phyloP scores from a whole-genome alignment of 2,888 invertebrate genomes.

The Belgica antarctica region DNA sequence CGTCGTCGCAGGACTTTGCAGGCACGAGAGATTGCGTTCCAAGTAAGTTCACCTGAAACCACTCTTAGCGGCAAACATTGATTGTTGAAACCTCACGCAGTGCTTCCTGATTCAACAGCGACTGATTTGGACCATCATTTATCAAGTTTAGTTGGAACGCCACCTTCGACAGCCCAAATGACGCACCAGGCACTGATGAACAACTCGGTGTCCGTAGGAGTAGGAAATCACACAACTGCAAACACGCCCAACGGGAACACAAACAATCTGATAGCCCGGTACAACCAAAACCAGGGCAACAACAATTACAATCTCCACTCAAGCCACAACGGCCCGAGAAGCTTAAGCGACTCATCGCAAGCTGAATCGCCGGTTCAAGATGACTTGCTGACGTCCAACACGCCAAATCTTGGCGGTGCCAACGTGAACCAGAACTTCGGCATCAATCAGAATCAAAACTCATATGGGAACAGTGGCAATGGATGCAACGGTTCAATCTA shows the following conservation, averaged over 20 bases:
- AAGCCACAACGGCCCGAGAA: slow-evolving; percentile 68
- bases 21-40: slow-evolving; percentile 59
- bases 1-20: slow-evolving; percentile 60
- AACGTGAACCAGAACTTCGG: slow-evolving; percentile 58
- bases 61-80: background rate
- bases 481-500: slow-evolving; percentile 73
- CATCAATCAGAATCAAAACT: slow-evolving; percentile 58
- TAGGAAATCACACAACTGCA: slow-evolving; percentile 48
- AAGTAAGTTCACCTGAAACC: slow-evolving; percentile 49
- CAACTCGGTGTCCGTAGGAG: slow-evolving; percentile 49
- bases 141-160: slow-evolving; percentile 63
- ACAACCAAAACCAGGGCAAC: slow-evolving; percentile 58
- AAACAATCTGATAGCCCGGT: slow-evolving; percentile 64
- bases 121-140: slow-evolving; percentile 72
- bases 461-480: slow-evolving; percentile 55
- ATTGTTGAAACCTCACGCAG: slow-evolving; percentile 54
- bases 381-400: slow-evolving; percentile 67
- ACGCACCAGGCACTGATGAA: slow-evolving; percentile 56
- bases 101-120: slow-evolving; percentile 75
- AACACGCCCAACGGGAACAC: slow-evolving; percentile 45
- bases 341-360: slow-evolving; percentile 77
- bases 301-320: slow-evolving; percentile 63
- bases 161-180: slow-evolving; percentile 56
- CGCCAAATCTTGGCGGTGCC: slow-evolving; percentile 60
- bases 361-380: slow-evolving; percentile 82